phyloP scores from a whole-genome alignment of 2,113 vertebrate species.

The Speoplatyrhinus poulsoni region DNA sequence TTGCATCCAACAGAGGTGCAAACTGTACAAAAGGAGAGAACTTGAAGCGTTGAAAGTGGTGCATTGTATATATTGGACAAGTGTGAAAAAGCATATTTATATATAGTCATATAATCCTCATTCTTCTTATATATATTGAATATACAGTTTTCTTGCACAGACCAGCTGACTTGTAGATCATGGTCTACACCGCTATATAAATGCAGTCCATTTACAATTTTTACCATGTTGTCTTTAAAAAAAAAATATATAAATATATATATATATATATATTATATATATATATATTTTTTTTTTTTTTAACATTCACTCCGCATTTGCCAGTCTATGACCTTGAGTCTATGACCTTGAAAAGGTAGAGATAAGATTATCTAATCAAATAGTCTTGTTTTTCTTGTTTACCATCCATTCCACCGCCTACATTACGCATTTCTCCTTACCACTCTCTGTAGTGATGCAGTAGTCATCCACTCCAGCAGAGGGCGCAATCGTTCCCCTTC shows the following conservation, averaged over 20 bases:
- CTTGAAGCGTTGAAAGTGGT: conserved; percentile 40
- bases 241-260: too few relatives aligned
- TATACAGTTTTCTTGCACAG: conserved; percentile 27
- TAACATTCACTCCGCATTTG: background rate
- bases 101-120: conserved; percentile 23
- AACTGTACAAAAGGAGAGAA: conserved; percentile 54
- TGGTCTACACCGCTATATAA: conserved; percentile 14
- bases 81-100: conserved; percentile 42
- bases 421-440: background rate
- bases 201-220: too few relatives aligned
- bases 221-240: too few relatives aligned
- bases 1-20: conserved; percentile 48
- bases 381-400: conserved; percentile 45
- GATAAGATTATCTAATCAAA: conserved; percentile 15
- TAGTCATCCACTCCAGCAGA: conserved; percentile 48
- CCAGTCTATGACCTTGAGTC: background rate
- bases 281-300: too few relatives aligned
- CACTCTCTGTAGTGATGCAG: conserved; percentile 7
- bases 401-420: conserved; percentile 10
- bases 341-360: conserved; percentile 8
- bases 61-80: conserved; percentile 11
- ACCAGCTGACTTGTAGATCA: conserved; percentile 41
- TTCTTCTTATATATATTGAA: conserved; percentile 18
- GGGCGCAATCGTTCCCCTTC: conserved; percentile 30
- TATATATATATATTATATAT: too few relatives aligned